Base-by-base conservation (phyloP, 1,140 invertebrate species). In the Magallana angulata region DNA sequence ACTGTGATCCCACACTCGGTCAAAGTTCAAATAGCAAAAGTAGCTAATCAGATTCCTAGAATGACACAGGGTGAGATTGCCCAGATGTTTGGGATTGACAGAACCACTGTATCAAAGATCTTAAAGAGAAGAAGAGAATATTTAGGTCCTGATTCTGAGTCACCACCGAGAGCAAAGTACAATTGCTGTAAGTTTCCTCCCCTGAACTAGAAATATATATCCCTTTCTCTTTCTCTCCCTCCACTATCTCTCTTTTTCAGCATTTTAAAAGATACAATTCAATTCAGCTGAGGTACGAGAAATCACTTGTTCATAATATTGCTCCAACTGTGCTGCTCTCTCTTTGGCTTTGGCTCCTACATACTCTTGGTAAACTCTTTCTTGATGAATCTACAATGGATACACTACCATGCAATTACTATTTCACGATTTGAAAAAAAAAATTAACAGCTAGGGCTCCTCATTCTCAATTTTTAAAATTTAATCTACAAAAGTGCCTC, bases 291-390 rank as follows among this genome's bases (percentile, higher is more conserved):
- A 90, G 68, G 92, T 92, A 71, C 89, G 90, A 57, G 91, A 90
- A 8, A 94, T 88, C 71, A 94, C 88, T 84, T 94, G 91, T 90
- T 94, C 93, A 88, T 94, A 94, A 88, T 94, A 94, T 81, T 94
- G 91, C 82, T 94, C 94, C 81, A 94, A 82, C 80, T 94, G 93
- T 9, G 85, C 85, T 7, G 87, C 90, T 89, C 90, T 90, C 76
- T 94, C 94, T 87, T 92, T 94, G 24, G 89, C 87, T 88, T 93
- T 94, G n/a, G 59, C 90, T 16, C 91, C 86, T 9, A 93, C 68
- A 90, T 92, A 93, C 87, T 94, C 93, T 83, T 94, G 93, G 89
- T 94, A 94, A 12, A 91, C 91, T 58, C 91, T 92, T 88, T 94
- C 94, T 89, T 94, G 94, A 87, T 94, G 92, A 30, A 91, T 85